Evolutionary conservation across 2,113 vertebrate genomes (phyloP), one percentile per base, ranked within the genome.

Genomic region (Leucopsar rothschildi): DNA sequence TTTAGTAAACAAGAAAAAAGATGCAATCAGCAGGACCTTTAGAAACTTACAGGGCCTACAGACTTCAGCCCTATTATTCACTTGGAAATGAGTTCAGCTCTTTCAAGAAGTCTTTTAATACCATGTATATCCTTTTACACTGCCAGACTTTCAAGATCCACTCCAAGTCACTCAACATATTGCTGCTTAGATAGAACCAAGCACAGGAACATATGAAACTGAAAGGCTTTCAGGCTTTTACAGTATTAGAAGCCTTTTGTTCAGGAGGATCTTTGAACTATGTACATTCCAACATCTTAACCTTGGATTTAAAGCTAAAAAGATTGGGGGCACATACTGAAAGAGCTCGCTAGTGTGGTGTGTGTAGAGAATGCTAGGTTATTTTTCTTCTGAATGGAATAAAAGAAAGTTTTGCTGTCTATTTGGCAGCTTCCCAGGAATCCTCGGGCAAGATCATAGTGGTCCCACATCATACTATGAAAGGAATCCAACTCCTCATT

Each of bases 381-480:
- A 90, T 93, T 94, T 92, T 80, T 33, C 22, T 83, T 55, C 82
- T 82, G 92, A 95, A 94, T 60, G n/a, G 69, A 93, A 86, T 40
- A 86, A 92, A 93, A 93, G 39, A 83, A 82, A 86, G n/a, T 71
- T 95, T 75, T 92, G 69, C 88, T 88, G 64, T 66, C 76, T 78
- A 86, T 83, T n/a, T 83, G 94, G 88, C 88, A 92, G 76, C 80
- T 90, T 83, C 52, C 76, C 94, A 91, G 61, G 69, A 90, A 92
- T 78, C 35, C 76, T 88, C 80, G 83, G 82, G 72, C 16, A 5
- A 77, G 82, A 93, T 66, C 71, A 77, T 1, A 92, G 82, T 19
- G 64, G 86, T 88, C 64, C 80, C 22, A 6, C 25, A 2, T 65
- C 59, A 50, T 13, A 22, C 40, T 31, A 3, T 56, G 70, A 92